Evolutionary conservation across 2,113 vertebrate species (phyloP).

Genomic region (Apteryx mantelli): DNA sequence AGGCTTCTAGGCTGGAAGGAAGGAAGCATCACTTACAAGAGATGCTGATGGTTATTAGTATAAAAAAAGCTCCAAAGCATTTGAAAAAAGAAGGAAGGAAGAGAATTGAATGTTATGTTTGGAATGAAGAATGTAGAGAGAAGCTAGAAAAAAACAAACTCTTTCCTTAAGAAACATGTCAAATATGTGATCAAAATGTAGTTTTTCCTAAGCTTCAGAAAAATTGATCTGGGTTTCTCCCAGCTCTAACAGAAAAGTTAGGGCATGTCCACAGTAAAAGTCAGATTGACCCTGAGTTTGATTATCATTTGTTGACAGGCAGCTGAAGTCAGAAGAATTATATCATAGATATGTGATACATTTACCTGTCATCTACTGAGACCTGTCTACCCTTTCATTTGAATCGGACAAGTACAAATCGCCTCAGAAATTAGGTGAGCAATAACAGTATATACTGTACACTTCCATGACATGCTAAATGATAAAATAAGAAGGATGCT

Average conservation of each 20-base stretch:
- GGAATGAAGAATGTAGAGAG: neutral
- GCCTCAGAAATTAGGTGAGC: neutral
- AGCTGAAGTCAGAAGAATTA: neutral
- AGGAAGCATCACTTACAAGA: neutral
- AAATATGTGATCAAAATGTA: neutral
- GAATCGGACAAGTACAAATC: neutral
- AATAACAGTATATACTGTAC: neutral
- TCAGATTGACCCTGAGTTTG: neutral
- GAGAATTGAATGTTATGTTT: neutral
- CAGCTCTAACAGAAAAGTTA: neutral
- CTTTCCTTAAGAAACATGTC: neutral
- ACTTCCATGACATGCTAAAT: neutral
- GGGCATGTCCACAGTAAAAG: neutral
- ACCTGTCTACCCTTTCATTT: neutral
- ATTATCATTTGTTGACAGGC: neutral
- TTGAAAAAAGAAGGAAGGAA: neutral
- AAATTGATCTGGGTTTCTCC: no score
- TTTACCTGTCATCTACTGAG: neutral
- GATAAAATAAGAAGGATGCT: neutral
- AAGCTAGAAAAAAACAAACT: neutral
- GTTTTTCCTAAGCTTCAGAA: neutral
- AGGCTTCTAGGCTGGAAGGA: neutral
- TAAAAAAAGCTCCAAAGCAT: neutral
- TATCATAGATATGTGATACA: neutral
- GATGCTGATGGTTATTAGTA: neutral